Base-by-base conservation (phyloP, 1,140 invertebrate genomes). In the Lordiphosa stackelbergi region DNA sequence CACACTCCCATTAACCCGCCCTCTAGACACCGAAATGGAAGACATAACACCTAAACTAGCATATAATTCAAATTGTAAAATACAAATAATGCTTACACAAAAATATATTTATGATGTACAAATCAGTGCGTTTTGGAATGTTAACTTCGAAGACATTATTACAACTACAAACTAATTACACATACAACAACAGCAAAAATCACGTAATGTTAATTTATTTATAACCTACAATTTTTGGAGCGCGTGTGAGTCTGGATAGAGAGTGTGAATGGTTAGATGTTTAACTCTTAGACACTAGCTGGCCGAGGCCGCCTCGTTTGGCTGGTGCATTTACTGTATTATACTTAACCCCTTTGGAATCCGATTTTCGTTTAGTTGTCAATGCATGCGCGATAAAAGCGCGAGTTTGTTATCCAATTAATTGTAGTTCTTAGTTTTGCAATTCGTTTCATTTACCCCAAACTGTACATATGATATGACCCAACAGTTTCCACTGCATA, bases 161-260 rank as follows among this genome's bases (percentile, higher is more conserved):
- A 46, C 12, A 42, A 62, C 62, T 63, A 71, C 41, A 61, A 40
- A 55, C 4, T 6, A 28, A 28, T 28, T 6, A 28, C 24, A 28
- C 24, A 28, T 28, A 28, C 6, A 28, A 28, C 6, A 28, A 28
- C 24, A 28, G 24, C 24, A 28, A 6, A 28, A 28, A 28, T 28
- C 24, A 28, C 24, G 24, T 72, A 77, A 68, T 77, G 73, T 77
- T 77, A 73, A 78, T 69, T 77, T 77, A 78, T 77, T 78, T 78
- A 65, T 77, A 77, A 63, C 52, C 47, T 53, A 41, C 7, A 19
- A 19, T 4, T 19, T 19, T 19, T 19, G 19, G 19, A 19, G 19
- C 19, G 19, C 16, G 16, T 16, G 16, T 16, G 16, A 16, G 16
- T 16, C 16, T 53, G 43, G 40, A 51, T 24, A 73, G 57, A 42